phyloP scores from a whole-genome alignment of 2,888 invertebrate species.

The Isotomurus palustris region DNA sequence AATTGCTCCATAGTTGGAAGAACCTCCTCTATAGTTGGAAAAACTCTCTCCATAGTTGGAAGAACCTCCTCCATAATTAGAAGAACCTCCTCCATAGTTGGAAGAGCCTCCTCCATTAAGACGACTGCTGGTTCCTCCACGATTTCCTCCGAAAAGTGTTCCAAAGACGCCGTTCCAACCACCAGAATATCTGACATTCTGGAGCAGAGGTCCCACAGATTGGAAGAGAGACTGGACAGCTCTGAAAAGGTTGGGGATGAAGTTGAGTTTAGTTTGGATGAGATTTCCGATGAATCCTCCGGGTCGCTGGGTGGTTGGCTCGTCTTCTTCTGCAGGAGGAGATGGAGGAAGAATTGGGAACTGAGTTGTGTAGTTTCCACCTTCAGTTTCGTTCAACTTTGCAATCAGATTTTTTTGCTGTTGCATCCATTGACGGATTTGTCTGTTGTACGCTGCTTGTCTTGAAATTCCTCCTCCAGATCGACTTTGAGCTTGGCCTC shows the following conservation, averaged over 20 bases:
- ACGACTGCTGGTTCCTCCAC: background rate
- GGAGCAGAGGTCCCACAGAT: slow-evolving; percentile 4
- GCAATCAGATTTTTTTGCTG: slow-evolving; percentile 14
- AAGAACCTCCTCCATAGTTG: background rate
- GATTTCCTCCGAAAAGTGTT: background rate
- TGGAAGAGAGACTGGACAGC: too few relatives aligned
- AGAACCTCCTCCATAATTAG: background rate
- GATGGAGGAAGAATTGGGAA: slow-evolving; percentile 33
- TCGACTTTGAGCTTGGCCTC: background rate
- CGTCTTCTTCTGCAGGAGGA: slow-evolving; percentile 11
- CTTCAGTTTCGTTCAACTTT: slow-evolving; percentile 25
- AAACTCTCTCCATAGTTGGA: background rate
- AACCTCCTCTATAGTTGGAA: too few relatives aligned
- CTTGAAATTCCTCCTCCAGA: slow-evolving; percentile 9
- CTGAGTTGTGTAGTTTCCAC: slow-evolving; percentile 25
- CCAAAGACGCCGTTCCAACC: slow-evolving; percentile 19
- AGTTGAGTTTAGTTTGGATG: slow-evolving; percentile 30
- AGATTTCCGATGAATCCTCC: slow-evolving; percentile 7
- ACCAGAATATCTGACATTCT: slow-evolving; percentile 14
- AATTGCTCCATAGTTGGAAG: too few relatives aligned
- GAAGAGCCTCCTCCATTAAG: slow-evolving; percentile 2
- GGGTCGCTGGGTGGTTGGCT: background rate
- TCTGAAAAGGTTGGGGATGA: slow-evolving; percentile 30
- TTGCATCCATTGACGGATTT: slow-evolving; percentile 16
- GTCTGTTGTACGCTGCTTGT: slow-evolving; percentile 15